Base-by-base conservation (phyloP, 2,888 invertebrate species). In the Aporophyla lueneburgensis region DNA sequence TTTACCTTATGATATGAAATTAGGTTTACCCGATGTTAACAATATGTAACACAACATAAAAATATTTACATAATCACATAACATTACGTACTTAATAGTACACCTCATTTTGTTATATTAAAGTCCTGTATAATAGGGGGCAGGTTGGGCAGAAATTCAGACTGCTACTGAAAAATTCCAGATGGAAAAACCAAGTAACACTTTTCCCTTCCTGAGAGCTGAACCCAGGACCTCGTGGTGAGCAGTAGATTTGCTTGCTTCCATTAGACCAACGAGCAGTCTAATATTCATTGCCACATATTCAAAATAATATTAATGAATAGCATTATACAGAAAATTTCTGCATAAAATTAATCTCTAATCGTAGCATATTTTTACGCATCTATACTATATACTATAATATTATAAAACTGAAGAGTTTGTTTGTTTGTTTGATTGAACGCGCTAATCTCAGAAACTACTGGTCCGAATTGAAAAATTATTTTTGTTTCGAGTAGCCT, bases 1-100 rank as follows among this genome's bases (percentile, higher is more conserved):
- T 80, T 65, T 73, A 66, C 65, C 5, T 49, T n/a, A 56, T 24
- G 12, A 53, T 58, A 73, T 24, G 19, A 27, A 40, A 49, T 33
- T 10, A 68, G 58, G 19, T 59, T 43, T 24, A 67, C 33, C 5
- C 19, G 49, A 46, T 59, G 12, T 56, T 49, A 19, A 78, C 40
- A 7, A 59, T 27, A 5, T 53, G 5, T 16, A 51, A 56, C 21
- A 75, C 21, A 75, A 51, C n/a, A 16, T 40, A 27, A 43, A 65
- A 43, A 40, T 62, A 74, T 51, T 74, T 27, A 40, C 16, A 5
- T 33, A 24, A 58, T 16, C 10, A 33, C 19, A 24, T 56, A 58
- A 58, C 14, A 27, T 58, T 7, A 27, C 7, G 2, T 16, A 3
- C 1, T 2, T 56, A 56, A 56, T 27, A 56, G 56, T 16, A 56